Conservation (phyloP, 2,888 invertebrate genomes). For the Cacoxenus indagator region DNA sequence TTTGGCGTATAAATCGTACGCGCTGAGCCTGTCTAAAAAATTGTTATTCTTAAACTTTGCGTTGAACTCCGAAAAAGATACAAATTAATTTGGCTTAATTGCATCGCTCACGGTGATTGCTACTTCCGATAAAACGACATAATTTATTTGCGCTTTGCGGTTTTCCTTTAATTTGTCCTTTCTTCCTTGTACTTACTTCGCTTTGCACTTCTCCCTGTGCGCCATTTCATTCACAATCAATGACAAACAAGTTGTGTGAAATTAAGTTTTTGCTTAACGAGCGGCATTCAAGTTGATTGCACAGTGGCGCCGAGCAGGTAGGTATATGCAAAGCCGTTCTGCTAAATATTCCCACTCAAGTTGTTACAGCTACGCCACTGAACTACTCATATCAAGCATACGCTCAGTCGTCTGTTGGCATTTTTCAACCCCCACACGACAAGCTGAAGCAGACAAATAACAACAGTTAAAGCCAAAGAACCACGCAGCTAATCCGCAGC, state of each 20-base stretch:
- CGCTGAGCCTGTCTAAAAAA: too few species aligned
- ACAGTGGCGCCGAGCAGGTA: background rate
- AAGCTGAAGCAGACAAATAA: conserved; percentile 31
- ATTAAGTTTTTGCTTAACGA: conserved; percentile 2
- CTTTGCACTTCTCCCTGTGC: background rate
- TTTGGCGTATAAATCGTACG: too few species aligned
- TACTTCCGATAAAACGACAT: background rate
- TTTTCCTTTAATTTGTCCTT: background rate
- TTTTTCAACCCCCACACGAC: conserved; percentile 52
- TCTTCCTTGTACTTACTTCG: background rate
- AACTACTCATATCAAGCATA: conserved; percentile 39
- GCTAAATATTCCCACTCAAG: background rate
- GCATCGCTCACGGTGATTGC: background rate
- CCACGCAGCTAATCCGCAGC: conserved; percentile 27
- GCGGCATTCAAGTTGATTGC: conserved; percentile 2
- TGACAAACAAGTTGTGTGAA: background rate
- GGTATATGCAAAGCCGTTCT: background rate
- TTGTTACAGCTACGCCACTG: background rate
- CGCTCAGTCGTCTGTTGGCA: conserved; percentile 27
- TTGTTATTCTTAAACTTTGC: too few species aligned
- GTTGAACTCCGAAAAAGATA: too few species aligned
- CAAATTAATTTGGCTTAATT: background rate
- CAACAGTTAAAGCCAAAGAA: conserved; percentile 23
- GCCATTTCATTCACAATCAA: background rate
- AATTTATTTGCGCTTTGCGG: background rate